phyloP scores from a whole-genome alignment of 1,140 invertebrate species.

The Lasioglossum albipes region DNA sequence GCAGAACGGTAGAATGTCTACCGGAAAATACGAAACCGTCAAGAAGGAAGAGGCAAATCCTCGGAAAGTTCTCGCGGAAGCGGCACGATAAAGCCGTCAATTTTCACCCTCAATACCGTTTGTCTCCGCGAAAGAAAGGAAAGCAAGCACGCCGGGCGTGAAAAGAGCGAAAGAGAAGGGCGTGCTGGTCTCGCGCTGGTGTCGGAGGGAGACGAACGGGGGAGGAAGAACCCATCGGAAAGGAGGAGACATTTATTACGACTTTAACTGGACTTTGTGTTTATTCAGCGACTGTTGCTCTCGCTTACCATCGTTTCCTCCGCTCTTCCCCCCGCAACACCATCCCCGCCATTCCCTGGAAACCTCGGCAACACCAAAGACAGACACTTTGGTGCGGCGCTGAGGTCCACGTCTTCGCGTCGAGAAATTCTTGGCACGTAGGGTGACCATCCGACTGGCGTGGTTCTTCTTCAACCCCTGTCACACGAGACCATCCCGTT shows the following conservation, averaged over 20 bases:
- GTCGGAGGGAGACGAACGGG: slow-evolving; percentile 14
- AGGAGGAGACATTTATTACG: slow-evolving; percentile 79
- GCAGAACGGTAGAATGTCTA: slow-evolving; percentile 16
- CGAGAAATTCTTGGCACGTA: slow-evolving; percentile 74
- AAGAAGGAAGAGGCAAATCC: slow-evolving; percentile 55
- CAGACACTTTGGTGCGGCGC: slow-evolving; percentile 33
- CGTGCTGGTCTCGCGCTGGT: background rate
- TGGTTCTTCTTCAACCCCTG: slow-evolving; percentile 69
- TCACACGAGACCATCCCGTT: slow-evolving; percentile 58
- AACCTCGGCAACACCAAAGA: slow-evolving; percentile 39
- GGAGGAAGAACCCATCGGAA: slow-evolving; percentile 67
- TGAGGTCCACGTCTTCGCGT: slow-evolving; percentile 31
- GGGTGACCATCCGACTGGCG: slow-evolving; percentile 63
- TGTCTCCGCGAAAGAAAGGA: slow-evolving; percentile 72
- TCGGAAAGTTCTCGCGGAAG: slow-evolving; percentile 61
- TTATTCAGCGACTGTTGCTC: slow-evolving; percentile 80
- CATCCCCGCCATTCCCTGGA: background rate
- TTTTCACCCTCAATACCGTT: slow-evolving; percentile 76
- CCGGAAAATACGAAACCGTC: slow-evolving; percentile 57
- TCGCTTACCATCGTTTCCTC: slow-evolving; percentile 52
- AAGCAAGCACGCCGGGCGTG: slow-evolving; percentile 65
- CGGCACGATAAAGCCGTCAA: slow-evolving; percentile 76
- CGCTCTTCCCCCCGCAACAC: too few relatives aligned
- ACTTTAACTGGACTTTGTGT: slow-evolving; percentile 80
- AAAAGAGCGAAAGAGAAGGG: slow-evolving; percentile 33